Conservation (phyloP, 1,140 invertebrate species). For the Mactra quadrangularis region DNA sequence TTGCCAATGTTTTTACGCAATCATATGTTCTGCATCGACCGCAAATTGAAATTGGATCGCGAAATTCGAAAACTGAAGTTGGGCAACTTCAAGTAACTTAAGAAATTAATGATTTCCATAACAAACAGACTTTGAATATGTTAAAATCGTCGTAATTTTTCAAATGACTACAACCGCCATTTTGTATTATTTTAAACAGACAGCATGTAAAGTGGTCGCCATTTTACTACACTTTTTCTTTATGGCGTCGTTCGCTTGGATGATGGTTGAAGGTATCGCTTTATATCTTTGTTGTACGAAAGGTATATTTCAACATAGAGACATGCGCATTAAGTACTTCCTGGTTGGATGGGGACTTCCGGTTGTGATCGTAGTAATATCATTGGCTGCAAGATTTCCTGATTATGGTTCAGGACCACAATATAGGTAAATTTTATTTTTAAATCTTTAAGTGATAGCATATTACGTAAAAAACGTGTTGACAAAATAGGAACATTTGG, state of each 20-base stretch:
- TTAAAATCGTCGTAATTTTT: not conserved
- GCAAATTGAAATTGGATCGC: no score
- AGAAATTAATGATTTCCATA: no score
- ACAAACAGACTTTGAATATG: no score
- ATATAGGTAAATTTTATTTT: conserved; percentile 61
- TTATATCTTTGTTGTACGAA: conserved; percentile 86
- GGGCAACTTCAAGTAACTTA: no score
- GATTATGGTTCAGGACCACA: conserved; percentile 68
- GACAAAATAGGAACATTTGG: not conserved
- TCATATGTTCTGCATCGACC: no score
- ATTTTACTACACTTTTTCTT: conserved; percentile 97
- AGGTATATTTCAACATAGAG: conserved; percentile 64
- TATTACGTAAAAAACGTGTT: no score
- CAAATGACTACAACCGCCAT: not conserved
- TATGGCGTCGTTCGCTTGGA: conserved; percentile 97
- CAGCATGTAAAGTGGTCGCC: conserved; percentile 94
- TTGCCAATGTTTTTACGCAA: no score
- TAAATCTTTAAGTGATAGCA: no score
- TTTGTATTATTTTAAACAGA: no score
- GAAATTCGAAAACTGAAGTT: no score
- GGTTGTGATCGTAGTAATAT: conserved; percentile 68
- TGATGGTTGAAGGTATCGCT: conserved; percentile 93
- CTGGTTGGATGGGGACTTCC: conserved; percentile 73
- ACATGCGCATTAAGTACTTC: conserved; percentile 69
- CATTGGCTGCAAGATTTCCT: conserved; percentile 68